Evolutionary conservation across 2,888 invertebrate genomes (phyloP).

Genomic region (Drosophila paramelanica): DNA sequence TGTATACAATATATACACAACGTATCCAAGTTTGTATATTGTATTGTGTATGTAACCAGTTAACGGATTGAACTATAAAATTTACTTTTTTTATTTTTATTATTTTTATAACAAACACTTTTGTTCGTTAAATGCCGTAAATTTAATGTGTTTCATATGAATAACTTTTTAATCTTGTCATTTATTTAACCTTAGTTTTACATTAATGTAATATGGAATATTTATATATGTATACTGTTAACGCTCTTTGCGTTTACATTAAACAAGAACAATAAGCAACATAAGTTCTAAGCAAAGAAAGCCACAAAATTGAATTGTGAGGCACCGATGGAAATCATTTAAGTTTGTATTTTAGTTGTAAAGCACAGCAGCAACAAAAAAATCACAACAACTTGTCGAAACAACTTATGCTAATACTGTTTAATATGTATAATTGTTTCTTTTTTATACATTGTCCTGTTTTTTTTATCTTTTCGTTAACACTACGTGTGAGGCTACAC

Average conservation of each 20-base stretch:
- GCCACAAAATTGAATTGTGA: conserved; percentile 38
- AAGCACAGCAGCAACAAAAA: conserved; percentile 9
- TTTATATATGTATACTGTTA: conserved; percentile 10
- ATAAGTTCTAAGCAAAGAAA: conserved; percentile 23
- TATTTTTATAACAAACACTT: conserved; percentile 11
- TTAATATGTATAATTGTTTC: conserved; percentile 9
- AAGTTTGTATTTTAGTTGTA: conserved; percentile 16
- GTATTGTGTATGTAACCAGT: conserved; percentile 13
- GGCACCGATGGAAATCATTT: conserved; percentile 31
- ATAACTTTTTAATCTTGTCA: conserved; percentile 58
- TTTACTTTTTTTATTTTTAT: conserved; percentile 4
- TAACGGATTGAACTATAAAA: conserved; percentile 20
- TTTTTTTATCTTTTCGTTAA: conserved; percentile 41
- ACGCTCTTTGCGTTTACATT: conserved; percentile 6
- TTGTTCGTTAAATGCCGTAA: conserved; percentile 30
- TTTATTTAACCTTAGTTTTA: conserved; percentile 44
- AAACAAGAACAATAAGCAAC: conserved; percentile 8
- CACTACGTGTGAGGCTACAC: conserved; percentile 74
- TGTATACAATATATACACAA: neutral
- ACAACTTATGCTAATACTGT: conserved; percentile 10
- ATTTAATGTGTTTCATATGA: conserved; percentile 50
- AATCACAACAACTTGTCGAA: conserved; percentile 14
- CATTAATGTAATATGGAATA: conserved; percentile 23
- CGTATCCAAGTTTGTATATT: conserved; percentile 17
- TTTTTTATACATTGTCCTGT: conserved; percentile 12